A percentile compares a stretch with the other conserved stretches of the same genome.
Evolutionary conservation across 2,113 vertebrate species (phyloP).

Genomic region (Nettapus auritus): DNA sequence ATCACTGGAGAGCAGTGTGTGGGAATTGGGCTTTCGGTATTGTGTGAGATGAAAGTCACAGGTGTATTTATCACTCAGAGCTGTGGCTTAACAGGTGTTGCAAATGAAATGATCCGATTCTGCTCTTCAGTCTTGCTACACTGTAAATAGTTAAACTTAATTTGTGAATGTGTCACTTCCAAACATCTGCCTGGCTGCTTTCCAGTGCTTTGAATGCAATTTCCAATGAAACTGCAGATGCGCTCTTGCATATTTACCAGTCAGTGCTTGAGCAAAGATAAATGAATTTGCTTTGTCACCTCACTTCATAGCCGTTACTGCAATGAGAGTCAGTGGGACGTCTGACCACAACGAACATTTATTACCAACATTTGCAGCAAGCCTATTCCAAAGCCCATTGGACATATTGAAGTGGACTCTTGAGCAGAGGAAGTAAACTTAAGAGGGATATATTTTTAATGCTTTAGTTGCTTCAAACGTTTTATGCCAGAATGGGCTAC

Average conservation of each 20-base stretch:
- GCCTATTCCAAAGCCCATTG: neutral
- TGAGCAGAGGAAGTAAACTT: conserved; percentile 10
- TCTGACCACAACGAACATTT: neutral
- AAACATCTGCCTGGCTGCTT: conserved; percentile 33
- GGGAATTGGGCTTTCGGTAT: neutral
- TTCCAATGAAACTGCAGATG: neutral
- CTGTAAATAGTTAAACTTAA: conserved; percentile 19
- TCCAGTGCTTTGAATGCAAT: neutral
- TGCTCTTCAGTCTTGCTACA: conserved; percentile 15
- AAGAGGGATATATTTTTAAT: neutral
- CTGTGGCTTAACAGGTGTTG: neutral
- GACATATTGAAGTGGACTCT: neutral
- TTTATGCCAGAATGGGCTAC: neutral
- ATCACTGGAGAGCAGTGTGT: neutral
- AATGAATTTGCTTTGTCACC: neutral
- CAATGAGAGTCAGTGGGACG: neutral
- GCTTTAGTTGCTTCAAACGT: neutral
- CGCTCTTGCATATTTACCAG: neutral
- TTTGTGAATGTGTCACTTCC: neutral
- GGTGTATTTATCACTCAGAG: neutral
- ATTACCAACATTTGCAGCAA: neutral
- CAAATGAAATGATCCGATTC: neutral
- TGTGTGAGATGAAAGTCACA: neutral
- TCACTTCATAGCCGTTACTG: neutral
- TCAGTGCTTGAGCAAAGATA: neutral